Evolutionary conservation across 1,140 invertebrate genomes (phyloP).

Genomic region (Aphelenchoides besseyi): DNA sequence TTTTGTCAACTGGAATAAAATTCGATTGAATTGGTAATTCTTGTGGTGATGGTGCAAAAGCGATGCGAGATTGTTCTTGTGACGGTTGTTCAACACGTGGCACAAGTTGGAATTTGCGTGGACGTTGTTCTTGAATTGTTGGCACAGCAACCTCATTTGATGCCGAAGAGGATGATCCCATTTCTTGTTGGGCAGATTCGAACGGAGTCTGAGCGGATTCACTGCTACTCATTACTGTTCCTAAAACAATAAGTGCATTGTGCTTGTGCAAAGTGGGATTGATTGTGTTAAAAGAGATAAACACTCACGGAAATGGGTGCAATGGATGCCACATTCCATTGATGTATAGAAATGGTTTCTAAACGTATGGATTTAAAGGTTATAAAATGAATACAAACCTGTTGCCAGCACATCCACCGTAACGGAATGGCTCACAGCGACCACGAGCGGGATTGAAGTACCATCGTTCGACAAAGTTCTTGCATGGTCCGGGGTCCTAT

Average conservation of each 20-base stretch:
- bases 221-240: constrained; percentile 4
- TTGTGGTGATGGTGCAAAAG: background rate
- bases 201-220: background rate
- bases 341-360: constrained; percentile 61
- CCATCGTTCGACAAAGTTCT: constrained; percentile 63
- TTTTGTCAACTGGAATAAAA: background rate
- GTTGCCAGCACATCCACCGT: constrained; percentile 69
- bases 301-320: constrained; percentile 60
- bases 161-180: too few relatives aligned
- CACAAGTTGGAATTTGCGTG: background rate
- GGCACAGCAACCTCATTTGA: too few relatives aligned
- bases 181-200: too few relatives aligned
- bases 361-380: constrained; percentile 29
- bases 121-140: background rate
- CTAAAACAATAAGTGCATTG: constrained; percentile 13
- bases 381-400: constrained; percentile 10
- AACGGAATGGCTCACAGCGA: constrained; percentile 66
- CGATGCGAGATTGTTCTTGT: too few relatives aligned
- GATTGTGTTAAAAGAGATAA: constrained; percentile 7
- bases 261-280: background rate
- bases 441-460: constrained; percentile 64
- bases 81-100: background rate
- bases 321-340: constrained; percentile 60
- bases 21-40: background rate
- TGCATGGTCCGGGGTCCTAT: constrained; percentile 59